Base-by-base conservation (phyloP, 2,888 invertebrate genomes). In the Drosophila buzzatii region DNA sequence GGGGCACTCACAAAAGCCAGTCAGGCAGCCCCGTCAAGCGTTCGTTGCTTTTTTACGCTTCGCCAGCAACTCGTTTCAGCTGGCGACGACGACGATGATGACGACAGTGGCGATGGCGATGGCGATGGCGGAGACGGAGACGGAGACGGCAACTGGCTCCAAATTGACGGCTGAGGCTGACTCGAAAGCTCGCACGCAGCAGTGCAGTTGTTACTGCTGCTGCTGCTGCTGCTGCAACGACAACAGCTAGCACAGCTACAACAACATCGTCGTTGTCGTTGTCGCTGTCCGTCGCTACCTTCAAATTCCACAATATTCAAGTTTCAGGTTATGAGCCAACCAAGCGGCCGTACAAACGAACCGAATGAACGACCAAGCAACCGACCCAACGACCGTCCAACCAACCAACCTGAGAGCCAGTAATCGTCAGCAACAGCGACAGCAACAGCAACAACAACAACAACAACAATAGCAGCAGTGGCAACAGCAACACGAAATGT, bases 131-230 rank as follows among this genome's bases (percentile, higher is more conserved):
- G 23, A 12, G 33, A 10, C 18, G 33, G 51, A 7, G 33, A 14
- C 52, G 23, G 23, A 9, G 52, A 51, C 64, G 79, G 64, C 69
- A 60, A 73, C 85, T 87, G 89, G 84, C 84, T 84, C 89, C 86
- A 85, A 86, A 86, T 79, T 85, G 84, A 89, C 84, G 89, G 81
- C 69, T 79, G 64, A 53, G 42, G 55, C 75, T 76, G 71, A 84
- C 90, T 89, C 88, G 89, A 89, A 85, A 89, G 90, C 90, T 85
- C 85, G 81, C 87, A 85, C 88, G 88, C 90, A 89, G 90, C 65
- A 70, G 65, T 83, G 79, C 63, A 72, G 81, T 73, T 71, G 83
- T 68, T 73, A 72, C 64, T 71, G 71, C 58, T 69, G 72, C 56
- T 64, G 64, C 52, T 53, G 72, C 55, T 64, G 57, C 58, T 14